phyloP scores from a whole-genome alignment of 2,888 invertebrate species.

The Hirtodrosophila duncani region DNA sequence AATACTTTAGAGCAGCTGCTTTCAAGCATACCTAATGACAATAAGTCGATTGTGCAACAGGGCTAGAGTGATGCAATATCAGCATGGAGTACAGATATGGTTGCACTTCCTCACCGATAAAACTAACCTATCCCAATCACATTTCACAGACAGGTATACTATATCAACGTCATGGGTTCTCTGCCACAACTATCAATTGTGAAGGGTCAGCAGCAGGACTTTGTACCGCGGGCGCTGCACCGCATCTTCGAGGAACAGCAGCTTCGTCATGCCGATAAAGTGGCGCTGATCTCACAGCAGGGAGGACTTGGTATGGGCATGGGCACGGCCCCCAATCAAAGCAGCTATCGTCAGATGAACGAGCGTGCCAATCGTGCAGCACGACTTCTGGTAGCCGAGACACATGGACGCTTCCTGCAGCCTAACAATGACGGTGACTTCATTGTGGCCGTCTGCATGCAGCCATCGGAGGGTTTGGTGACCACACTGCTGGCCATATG shows the following conservation, averaged over 20 bases:
- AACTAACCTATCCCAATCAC: too few relatives aligned
- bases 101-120: too few relatives aligned
- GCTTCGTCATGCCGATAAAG: constrained; percentile 79
- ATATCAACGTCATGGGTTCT: constrained; percentile 87
- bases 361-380: constrained; percentile 79
- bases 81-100: too few relatives aligned
- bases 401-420: constrained; percentile 63
- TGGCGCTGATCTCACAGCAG: constrained; percentile 82
- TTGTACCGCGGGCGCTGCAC: constrained; percentile 80
- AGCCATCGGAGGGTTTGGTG: constrained; percentile 85
- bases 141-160: too few relatives aligned
- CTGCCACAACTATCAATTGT: constrained; percentile 86
- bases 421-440: constrained; percentile 84
- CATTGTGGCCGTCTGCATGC: constrained; percentile 88
- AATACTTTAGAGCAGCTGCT: too few relatives aligned
- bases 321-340: constrained; percentile 51
- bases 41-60: too few relatives aligned
- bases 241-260: constrained; percentile 81
- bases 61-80: too few relatives aligned
- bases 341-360: constrained; percentile 79
- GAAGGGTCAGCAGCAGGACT: constrained; percentile 81
- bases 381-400: constrained; percentile 71
- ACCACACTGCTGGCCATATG: constrained; percentile 85
- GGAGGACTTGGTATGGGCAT: constrained; percentile 27
- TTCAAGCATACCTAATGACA: too few relatives aligned